Conservation (phyloP, 1,140 invertebrate species). For the Drosophila carrolli region DNA sequence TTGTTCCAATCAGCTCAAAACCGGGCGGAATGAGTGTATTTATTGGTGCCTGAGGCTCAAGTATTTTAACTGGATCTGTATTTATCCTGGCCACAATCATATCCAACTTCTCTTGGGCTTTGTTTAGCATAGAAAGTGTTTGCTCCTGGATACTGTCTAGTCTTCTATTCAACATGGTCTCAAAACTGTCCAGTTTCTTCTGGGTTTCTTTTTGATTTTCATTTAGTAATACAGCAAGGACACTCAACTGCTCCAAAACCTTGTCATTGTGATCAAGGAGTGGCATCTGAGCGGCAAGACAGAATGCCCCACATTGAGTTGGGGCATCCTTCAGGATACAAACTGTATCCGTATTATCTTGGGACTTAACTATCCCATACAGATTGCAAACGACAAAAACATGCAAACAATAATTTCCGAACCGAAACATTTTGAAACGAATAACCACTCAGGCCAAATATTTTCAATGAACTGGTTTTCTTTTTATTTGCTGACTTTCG, state of each 20-base stretch:
- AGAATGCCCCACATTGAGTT: background rate
- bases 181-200: background rate
- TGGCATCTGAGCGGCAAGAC: background rate
- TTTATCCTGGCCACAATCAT: no score
- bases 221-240: background rate
- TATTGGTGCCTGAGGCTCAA: no score
- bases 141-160: background rate
- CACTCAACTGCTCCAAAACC: background rate
- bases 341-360: background rate
- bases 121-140: no score
- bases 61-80: no score
- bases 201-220: background rate
- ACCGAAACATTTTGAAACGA: background rate
- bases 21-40: background rate
- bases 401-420: background rate
- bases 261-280: background rate
- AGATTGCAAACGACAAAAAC: background rate
- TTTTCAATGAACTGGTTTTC: background rate
- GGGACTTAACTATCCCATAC: background rate
- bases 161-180: background rate
- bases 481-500: no score
- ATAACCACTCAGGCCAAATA: background rate
- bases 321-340: background rate
- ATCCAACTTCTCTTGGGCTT: no score
- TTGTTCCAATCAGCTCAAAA: background rate